Evolutionary conservation across 2,888 invertebrate species (phyloP), one percentile per base, ranked within the genome.

Genomic region (Amblyteles armatorius): DNA sequence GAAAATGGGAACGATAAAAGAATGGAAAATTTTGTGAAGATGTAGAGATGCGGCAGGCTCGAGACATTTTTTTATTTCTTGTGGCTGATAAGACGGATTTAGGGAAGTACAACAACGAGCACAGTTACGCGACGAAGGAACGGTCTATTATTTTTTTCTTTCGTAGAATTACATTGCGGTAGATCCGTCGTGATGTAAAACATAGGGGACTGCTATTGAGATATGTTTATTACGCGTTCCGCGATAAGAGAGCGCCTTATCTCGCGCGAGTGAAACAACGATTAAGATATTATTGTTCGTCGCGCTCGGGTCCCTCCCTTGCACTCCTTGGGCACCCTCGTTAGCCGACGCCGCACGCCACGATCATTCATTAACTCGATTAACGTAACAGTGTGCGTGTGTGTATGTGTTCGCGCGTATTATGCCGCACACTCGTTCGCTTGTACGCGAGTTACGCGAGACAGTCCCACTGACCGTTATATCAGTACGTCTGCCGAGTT

Each of bases 401-500:
- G 26, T 73, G 44, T 68, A n/a, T 68, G 40, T 55, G 48, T 36
- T 5, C 33, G 9, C 40, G 16, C n/a, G 57, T 68, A 68, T 19
- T 68, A 74, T 33, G 60, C 5, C 26, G 79, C 63, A 71, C 77
- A 82, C 29, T 78, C 60, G 55, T 36, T 67, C 76, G 65, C 77
- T 74, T 79, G 79, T 72, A 74, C 82, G 79, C 65, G 40, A 65
- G 72, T 80, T 73, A 72, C 67, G 79, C 79, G 85, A 85, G 85
- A 85, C 85, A 82, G 85, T 85, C 79, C 76, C 79, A 82, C 79
- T 85, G 85, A 79, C 85, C 85, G 85, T 85, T 85, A 85, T 85
- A 82, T 85, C 85, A 79, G 82, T 78, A 79, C 84, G 79, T 82
- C 79, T 84, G 82, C 68, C 71, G 78, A 55, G 82, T 44, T 65